Conservation (phyloP, 2,797 vertebrate species). For the Florisuga fusca region DNA sequence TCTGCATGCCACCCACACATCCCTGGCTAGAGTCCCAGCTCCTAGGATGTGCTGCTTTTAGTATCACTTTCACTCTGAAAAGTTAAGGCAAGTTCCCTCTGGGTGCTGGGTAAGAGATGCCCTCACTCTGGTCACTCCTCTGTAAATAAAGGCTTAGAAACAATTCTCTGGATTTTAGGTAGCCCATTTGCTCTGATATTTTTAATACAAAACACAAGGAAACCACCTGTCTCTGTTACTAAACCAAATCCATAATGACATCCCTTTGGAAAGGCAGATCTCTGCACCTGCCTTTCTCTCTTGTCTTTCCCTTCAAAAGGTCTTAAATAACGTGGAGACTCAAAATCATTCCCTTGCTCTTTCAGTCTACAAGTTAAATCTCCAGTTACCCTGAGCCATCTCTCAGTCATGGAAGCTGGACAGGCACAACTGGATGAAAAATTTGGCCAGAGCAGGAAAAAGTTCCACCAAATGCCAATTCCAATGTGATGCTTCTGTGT, state of each 20-base stretch:
- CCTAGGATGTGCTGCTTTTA: background rate
- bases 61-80: background rate
- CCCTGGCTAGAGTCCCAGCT: conserved; percentile 22
- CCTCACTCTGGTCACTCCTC: background rate
- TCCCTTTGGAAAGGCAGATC: background rate
- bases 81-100: background rate
- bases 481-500: background rate
- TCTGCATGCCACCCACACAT: background rate
- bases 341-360: background rate
- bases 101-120: background rate
- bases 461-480: background rate
- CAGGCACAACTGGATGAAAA: background rate
- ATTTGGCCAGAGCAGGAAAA: background rate
- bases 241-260: background rate
- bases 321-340: background rate
- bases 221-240: background rate
- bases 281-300: background rate
- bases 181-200: background rate
- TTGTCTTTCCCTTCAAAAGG: background rate
- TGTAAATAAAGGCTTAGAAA: background rate
- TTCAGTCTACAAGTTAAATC: background rate
- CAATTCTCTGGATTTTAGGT: background rate
- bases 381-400: background rate
- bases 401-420: background rate
- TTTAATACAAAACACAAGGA: background rate